Conservation (phyloP, 2,797 vertebrate species). For the Sebastes oblongus region DNA sequence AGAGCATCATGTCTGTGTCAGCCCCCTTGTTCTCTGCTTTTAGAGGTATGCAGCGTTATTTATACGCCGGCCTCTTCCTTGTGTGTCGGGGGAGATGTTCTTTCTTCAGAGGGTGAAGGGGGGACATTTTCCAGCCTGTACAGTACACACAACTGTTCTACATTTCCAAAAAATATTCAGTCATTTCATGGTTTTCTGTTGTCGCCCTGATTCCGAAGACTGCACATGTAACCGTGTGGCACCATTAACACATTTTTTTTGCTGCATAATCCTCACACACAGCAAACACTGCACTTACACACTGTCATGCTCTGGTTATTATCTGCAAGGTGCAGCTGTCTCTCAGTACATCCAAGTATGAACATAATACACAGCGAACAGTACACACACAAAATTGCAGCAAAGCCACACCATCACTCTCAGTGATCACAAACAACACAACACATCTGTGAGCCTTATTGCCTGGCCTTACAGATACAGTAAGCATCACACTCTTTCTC, state of each 20-base stretch:
- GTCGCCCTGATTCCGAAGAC: not conserved
- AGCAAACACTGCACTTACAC: conserved; percentile 38
- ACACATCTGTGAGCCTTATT: conserved; percentile 20
- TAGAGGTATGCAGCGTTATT: conserved; percentile 27
- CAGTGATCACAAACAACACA: conserved; percentile 4
- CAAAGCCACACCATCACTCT: not conserved
- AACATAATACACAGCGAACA: not conserved
- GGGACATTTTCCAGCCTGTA: not conserved
- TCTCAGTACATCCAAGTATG: conserved; percentile 6
- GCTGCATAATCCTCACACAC: conserved; percentile 45
- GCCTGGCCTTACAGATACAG: not conserved
- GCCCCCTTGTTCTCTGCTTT: conserved; percentile 57
- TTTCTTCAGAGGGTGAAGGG: not conserved
- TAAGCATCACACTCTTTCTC: not conserved
- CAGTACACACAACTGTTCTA: not conserved
- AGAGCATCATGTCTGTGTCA: conserved; percentile 46
- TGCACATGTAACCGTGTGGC: conserved; percentile 23
- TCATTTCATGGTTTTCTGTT: conserved; percentile 13
- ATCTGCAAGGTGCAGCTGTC: conserved; percentile 62
- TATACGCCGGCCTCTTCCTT: conserved; percentile 50
- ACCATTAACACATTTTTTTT: conserved; percentile 36
- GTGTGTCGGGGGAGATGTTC: not conserved
- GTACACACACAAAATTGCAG: conserved; percentile 20
- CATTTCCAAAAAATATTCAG: conserved; percentile 10
- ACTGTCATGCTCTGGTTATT: conserved; percentile 46